Percentiles rank a stretch among this genome's conserved stretches.
Evolutionary conservation across 2,113 vertebrate genomes (phyloP).

Genomic region (Salminus brasiliensis): DNA sequence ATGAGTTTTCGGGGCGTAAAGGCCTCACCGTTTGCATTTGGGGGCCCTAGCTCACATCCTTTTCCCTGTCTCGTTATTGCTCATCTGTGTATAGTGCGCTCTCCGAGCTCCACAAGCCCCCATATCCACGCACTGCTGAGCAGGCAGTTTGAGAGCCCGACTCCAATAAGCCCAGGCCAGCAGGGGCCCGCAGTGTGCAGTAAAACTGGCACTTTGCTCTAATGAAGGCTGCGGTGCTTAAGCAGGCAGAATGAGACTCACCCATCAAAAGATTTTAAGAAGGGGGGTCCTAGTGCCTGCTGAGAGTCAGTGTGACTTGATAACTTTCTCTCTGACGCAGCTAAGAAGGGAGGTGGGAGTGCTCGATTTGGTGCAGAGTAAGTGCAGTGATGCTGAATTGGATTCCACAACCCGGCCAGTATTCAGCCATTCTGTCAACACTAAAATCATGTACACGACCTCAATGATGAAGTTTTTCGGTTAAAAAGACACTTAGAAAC

Average conservation of each 20-base stretch:
- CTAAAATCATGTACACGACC: too few species aligned
- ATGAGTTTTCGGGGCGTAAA: neutral
- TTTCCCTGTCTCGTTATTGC: conserved; percentile 20
- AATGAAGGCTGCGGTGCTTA: conserved; percentile 17
- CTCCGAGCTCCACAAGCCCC: conserved; percentile 3
- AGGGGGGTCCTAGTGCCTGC: neutral
- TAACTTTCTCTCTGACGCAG: conserved; percentile 42
- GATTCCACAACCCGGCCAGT: neutral
- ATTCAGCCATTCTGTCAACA: too few species aligned
- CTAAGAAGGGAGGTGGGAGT: neutral
- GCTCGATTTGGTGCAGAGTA: neutral
- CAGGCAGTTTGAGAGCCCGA: conserved; percentile 9
- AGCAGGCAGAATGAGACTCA: conserved; percentile 30
- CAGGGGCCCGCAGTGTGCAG: neutral
- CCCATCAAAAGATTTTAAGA: neutral
- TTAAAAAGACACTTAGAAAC: too few species aligned
- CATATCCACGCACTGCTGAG: conserved; percentile 32
- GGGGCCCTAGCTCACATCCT: neutral
- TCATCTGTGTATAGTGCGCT: conserved; percentile 23
- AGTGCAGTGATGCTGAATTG: neutral
- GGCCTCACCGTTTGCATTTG: neutral
- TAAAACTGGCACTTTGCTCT: conserved; percentile 28
- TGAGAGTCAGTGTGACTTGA: conserved; percentile 46
- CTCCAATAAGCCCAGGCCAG: conserved; percentile 27
- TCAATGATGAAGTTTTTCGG: too few species aligned